Base-by-base conservation (phyloP, 2,888 invertebrate genomes). In the Heteromurus nitidus region DNA sequence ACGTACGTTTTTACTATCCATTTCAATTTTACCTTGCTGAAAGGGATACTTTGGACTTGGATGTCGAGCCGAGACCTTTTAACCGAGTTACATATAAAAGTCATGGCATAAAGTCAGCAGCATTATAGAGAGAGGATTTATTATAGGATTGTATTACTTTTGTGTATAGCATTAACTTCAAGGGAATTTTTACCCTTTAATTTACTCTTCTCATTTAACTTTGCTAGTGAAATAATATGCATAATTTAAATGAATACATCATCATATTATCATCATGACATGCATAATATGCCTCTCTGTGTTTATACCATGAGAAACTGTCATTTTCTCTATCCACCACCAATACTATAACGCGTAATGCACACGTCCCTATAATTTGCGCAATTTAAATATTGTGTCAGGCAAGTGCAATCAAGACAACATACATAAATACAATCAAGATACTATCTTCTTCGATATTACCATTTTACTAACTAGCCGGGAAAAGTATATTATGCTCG, bases 51-150 rank as follows among this genome's bases (percentile, higher is more conserved):
- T n/a, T n/a, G 13, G 24, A 31, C 30, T 20, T 62, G 28, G 47
- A 16, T 36, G 60, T n/a, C n/a, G n/a, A n/a, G n/a, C n/a, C n/a
- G 18, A 72, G 62, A 73, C 73, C 73, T 62, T 64, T 73, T 73
- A 73, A 73, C 73, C 73, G 64, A 62, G 28, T 62, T 65, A 65
- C 24, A 22, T 18, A 13, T 36, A 36, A 9, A 9, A 36, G 36
- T 5, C 5, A 5, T 36, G 5, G 7, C 7, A 36, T 13, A 5
- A 36, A 36, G 36, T 36, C n/a, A 50, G 13, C 13, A 18, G 50
- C 18, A 13, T 50, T 50, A 50, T n/a, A 50, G n/a, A 50, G n/a
- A n/a, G n/a, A 50, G 3, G 3, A 50, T 50, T 7, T 13, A 36
- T 36, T 9, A 36, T 36, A 36, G 36, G 50, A 50, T n/a, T 18